Evolutionary conservation across 2,888 invertebrate species (phyloP).

Genomic region (Salticus scenicus): DNA sequence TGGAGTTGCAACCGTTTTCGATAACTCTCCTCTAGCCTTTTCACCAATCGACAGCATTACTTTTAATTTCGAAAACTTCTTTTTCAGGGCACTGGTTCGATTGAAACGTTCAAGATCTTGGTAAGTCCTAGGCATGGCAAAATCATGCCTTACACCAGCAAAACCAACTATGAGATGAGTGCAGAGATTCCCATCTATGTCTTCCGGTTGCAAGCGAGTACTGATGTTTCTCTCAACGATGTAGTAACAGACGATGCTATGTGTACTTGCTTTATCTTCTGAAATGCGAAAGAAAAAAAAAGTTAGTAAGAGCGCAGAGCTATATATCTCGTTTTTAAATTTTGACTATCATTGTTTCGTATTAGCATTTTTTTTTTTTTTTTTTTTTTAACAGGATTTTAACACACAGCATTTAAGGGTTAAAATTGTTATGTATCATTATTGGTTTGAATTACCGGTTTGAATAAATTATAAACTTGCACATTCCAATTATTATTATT

Average conservation of each 20-base stretch:
- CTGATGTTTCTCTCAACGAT: constrained; percentile 44
- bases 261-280: constrained; percentile 55
- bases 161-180: constrained; percentile 89
- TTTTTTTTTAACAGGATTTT: no score
- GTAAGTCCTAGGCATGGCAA: constrained; percentile 76
- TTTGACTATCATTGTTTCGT: no score
- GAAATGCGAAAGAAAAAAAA: no score
- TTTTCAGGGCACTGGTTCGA: constrained; percentile 53
- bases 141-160: constrained; percentile 81
- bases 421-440: no score
- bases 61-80: constrained; percentile 80
- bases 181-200: constrained; percentile 80
- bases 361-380: no score
- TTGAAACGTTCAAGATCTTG: constrained; percentile 55
- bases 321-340: no score
- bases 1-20: constrained; percentile 45
- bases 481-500: no score
- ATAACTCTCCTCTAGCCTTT: constrained; percentile 52
- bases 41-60: constrained; percentile 84
- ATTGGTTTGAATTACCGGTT: no score
- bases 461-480: no score
- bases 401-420: no score
- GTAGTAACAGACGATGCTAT: constrained; percentile 58
- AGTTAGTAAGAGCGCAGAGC: no score
- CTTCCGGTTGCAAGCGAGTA: constrained; percentile 60